Evolutionary conservation across 2,888 invertebrate genomes (phyloP).

Genomic region (Hydrotaea diabolus): DNA sequence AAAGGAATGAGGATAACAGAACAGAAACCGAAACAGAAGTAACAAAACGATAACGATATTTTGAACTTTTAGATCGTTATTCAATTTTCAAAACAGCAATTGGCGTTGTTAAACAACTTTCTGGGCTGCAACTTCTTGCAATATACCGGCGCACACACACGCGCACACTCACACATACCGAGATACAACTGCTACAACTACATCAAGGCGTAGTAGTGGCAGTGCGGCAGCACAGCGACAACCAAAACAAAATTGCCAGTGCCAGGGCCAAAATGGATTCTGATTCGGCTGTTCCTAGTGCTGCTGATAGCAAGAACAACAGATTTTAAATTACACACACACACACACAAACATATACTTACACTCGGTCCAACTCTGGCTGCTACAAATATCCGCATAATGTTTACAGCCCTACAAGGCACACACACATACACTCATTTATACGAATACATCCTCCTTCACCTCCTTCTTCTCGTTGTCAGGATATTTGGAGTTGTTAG

Average conservation of each 20-base stretch:
- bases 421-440: background rate
- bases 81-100: slow-evolving; percentile 57
- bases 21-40: slow-evolving; percentile 25
- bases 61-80: slow-evolving; percentile 53
- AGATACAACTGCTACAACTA: background rate
- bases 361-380: background rate
- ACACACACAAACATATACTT: background rate
- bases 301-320: slow-evolving; percentile 43
- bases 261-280: background rate
- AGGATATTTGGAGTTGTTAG: background rate
- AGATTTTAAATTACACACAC: slow-evolving; percentile 16
- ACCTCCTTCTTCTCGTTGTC: background rate
- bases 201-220: background rate
- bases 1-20: background rate
- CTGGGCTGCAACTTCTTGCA: slow-evolving; percentile 35
- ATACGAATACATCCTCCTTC: background rate
- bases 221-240: background rate
- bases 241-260: background rate
- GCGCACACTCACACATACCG: background rate
- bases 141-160: background rate
- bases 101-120: slow-evolving; percentile 26
- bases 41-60: slow-evolving; percentile 39
- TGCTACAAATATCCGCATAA: slow-evolving; percentile 34
- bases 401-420: slow-evolving; percentile 14
- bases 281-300: slow-evolving; percentile 6